These are phyloP conservation scores for Coregonus clupeaformis DNA, from an alignment of 2,113 vertebrate genomes.

Conservation along the genomic window DNA sequence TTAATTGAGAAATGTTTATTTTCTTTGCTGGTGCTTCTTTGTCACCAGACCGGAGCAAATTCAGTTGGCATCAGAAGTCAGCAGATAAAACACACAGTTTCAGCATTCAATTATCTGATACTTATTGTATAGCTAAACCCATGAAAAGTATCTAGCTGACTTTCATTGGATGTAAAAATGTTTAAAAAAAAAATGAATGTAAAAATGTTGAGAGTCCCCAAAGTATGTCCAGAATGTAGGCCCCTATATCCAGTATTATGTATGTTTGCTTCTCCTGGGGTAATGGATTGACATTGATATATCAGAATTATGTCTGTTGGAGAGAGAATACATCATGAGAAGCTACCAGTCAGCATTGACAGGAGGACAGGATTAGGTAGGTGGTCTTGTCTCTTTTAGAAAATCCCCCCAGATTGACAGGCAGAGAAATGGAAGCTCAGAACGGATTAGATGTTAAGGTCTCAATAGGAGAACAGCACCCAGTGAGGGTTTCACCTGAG, in stretches of 20 bases:
- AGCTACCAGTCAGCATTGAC: not conserved
- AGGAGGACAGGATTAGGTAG: not conserved
- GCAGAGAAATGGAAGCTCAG: slow-evolving; percentile 29
- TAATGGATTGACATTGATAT: not conserved
- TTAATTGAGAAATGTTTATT: slow-evolving; percentile 29
- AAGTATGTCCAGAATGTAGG: too few species aligned
- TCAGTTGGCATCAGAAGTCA: slow-evolving; percentile 7
- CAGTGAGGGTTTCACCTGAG: not conserved
- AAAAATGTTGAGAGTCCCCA: too few species aligned
- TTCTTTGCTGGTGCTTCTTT: slow-evolving; percentile 16
- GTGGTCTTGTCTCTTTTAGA: not conserved
- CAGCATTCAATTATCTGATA: slow-evolving; percentile 16
- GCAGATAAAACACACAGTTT: slow-evolving; percentile 8
- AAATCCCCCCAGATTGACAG: slow-evolving; percentile 30
- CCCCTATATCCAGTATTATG: too few species aligned
- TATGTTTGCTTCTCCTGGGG: not conserved
- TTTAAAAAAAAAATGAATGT: too few species aligned
- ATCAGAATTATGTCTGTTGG: not conserved
- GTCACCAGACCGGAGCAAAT: slow-evolving; percentile 25
- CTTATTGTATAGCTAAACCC: not conserved
- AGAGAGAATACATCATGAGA: not conserved
- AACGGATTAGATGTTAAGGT: slow-evolving; percentile 37
- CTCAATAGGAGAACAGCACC: slow-evolving; percentile 4
- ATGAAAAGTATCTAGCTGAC: not conserved
- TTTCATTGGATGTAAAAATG: not conserved